A percentile compares a stretch with the other conserved stretches of the same genome.
phyloP scores from a whole-genome alignment of 2,797 vertebrate genomes.

The Cyprinella venusta region DNA sequence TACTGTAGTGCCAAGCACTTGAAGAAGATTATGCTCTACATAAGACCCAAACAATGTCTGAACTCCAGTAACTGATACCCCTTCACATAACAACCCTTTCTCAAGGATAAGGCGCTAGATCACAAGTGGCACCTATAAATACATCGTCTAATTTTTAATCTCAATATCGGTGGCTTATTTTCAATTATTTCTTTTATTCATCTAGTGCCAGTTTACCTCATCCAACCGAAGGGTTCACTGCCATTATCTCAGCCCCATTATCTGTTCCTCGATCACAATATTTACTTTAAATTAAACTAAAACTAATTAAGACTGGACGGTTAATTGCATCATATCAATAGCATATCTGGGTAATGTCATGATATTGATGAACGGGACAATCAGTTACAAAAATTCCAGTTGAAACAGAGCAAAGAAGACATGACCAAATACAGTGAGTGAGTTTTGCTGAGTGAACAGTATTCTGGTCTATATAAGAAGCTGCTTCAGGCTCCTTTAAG shows the following conservation, averaged over 20 bases:
- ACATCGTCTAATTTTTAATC: constrained; percentile 43
- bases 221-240: not conserved
- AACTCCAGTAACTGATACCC: constrained; percentile 64
- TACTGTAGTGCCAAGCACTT: constrained; percentile 71
- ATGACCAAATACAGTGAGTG: constrained; percentile 65
- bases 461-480: constrained; percentile 73
- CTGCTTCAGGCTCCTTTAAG: constrained; percentile 46
- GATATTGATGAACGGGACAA: constrained; percentile 6
- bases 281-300: not conserved
- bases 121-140: constrained; percentile 53
- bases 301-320: not conserved
- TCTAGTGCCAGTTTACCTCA: not conserved
- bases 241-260: not conserved
- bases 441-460: constrained; percentile 60
- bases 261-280: not conserved
- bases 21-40: constrained; percentile 68
- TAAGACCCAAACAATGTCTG: constrained; percentile 72
- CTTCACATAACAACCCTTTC: constrained; percentile 59
- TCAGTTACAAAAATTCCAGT: constrained; percentile 32
- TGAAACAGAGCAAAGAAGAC: constrained; percentile 44
- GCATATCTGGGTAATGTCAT: not conserved
- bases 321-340: not conserved
- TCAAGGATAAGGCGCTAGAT: constrained; percentile 59
- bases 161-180: constrained; percentile 23
- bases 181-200: constrained; percentile 27